Base-by-base conservation (phyloP, 2,888 invertebrate species). In the Caenorhabditis wallacei region DNA sequence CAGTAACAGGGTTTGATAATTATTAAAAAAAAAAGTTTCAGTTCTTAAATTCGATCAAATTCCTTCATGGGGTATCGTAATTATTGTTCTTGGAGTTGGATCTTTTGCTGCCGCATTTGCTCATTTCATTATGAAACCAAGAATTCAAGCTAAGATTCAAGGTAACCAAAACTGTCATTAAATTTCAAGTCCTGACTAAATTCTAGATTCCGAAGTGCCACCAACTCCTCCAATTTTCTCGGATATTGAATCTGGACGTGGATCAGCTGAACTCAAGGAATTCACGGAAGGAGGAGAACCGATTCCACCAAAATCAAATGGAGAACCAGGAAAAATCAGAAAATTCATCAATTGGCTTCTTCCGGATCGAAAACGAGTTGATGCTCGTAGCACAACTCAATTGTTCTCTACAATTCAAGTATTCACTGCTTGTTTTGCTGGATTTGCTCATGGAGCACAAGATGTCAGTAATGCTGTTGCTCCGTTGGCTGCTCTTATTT, bases 401-500 rank as follows among this genome's bases (percentile, higher is more conserved):
- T 46, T 96, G 16, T 99, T 99, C 93, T 95, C 97, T 51, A 97
- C 97, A 92, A 94, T 98, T 53, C 98, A 99, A 94, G 95, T 98
- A 71, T 94, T 99, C 79, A 98, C 98, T 0, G 98, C 98, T 3
- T 95, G 96, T 16, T 98, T 98, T 93, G 98, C 97, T 1, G 96
- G 97, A 70, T 99, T 99, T 92, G 98, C 98, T 20, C 87, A 99
- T 92, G 98, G 98, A 40, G 98, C 98, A 18, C 98, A 99, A 92
- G 98, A 99, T 93, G 98, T 99, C 37, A 91, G 97, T 93, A 99
- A 99, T 93, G 97, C 98, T 2, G 98, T 99, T 90, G 98, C 98
- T 2, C 98, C 98, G 0, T 93, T 99, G 66, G 96, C 98, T 79
- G 97, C 96, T 0, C 93, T 99, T 1, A 97, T 97, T 95, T 94